phyloP scores from a whole-genome alignment of 2,888 invertebrate genomes.

The Sabellastarte sp. region DNA sequence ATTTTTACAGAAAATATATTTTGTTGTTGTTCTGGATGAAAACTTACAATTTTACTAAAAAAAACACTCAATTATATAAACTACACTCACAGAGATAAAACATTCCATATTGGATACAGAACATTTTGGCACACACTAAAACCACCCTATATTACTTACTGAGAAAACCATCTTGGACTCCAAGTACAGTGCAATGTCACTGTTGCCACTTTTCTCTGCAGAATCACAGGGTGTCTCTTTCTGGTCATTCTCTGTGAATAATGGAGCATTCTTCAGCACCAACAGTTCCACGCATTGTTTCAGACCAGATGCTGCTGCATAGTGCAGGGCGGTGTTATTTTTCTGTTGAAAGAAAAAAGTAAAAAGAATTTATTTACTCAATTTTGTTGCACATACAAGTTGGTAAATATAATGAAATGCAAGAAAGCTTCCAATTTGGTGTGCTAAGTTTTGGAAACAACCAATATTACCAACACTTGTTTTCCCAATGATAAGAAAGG shows the following conservation, averaged over 20 bases:
- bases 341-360: constrained; percentile 60
- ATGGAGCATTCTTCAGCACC: constrained; percentile 65
- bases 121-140: background rate
- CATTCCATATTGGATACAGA: background rate
- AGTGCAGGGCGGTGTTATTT: constrained; percentile 70
- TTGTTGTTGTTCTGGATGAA: too few relatives aligned
- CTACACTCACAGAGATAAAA: background rate
- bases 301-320: constrained; percentile 68
- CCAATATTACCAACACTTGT: too few relatives aligned
- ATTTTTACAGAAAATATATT: too few relatives aligned
- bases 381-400: too few relatives aligned
- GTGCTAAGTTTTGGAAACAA: too few relatives aligned
- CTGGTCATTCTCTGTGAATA: constrained; percentile 68
- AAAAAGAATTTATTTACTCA: too few relatives aligned
- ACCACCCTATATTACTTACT: constrained; percentile 45
- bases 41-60: background rate
- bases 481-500: too few relatives aligned
- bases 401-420: too few relatives aligned
- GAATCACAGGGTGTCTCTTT: constrained; percentile 69
- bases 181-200: constrained; percentile 67
- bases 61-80: background rate
- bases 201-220: constrained; percentile 66
- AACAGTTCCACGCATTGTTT: constrained; percentile 68
- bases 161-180: constrained; percentile 71
- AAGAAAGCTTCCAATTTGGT: too few relatives aligned